A percentile compares a stretch with the other conserved stretches of the same genome.
phyloP scores from a whole-genome alignment of 2,888 invertebrate species.

The Dioctria linearis region DNA sequence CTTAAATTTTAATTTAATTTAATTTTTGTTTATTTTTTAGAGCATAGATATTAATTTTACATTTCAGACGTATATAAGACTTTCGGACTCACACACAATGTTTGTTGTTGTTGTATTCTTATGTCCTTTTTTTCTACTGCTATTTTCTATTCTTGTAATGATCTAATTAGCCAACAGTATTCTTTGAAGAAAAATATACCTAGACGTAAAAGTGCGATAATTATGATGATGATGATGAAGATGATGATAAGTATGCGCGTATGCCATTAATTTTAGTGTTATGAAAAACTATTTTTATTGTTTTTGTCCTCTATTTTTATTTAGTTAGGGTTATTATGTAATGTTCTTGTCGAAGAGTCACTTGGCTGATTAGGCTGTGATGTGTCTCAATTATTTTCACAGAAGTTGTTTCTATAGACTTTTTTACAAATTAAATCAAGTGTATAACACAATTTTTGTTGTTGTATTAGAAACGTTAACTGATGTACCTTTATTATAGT shows the following conservation, averaged over 20 bases:
- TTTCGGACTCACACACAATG: constrained; percentile 6
- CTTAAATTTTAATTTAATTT: neutral
- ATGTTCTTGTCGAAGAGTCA: constrained; percentile 27
- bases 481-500: neutral
- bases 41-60: neutral
- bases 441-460: neutral
- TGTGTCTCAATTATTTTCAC: constrained; percentile 42
- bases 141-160: neutral
- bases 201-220: no score
- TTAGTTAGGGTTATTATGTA: constrained; percentile 1
- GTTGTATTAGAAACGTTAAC: constrained; percentile 5
- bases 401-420: neutral
- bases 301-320: neutral
- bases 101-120: neutral
- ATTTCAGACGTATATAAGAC: constrained; percentile 5
- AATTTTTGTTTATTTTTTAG: neutral
- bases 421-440: neutral
- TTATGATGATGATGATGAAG: neutral
- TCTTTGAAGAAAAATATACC: constrained; percentile 10
- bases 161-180: constrained; percentile 39
- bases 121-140: neutral
- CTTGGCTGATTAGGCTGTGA: constrained; percentile 43
- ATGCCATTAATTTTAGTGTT: constrained; percentile 14
- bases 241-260: neutral
- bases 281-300: neutral